Evolutionary conservation across 2,888 invertebrate species (phyloP), one percentile per base, ranked within the genome.

Genomic region (Prenolepis imparis): DNA sequence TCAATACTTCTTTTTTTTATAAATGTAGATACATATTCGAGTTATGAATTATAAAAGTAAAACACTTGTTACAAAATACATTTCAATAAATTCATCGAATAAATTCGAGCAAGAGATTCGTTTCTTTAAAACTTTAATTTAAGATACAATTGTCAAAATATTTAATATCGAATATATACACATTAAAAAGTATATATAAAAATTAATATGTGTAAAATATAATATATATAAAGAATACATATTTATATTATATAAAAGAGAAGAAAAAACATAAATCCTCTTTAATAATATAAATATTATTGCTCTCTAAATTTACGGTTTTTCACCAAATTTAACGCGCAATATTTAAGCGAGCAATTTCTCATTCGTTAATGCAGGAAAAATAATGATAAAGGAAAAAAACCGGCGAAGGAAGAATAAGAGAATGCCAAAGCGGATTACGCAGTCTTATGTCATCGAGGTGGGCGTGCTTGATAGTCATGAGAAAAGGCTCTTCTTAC

Each of bases 401-500:
- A 21, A 24, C n/a, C n/a, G 6, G 24, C 68, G 24, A 52, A 67
- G 21, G 21, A 48, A 77, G 32, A 39, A 63, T 52, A 39, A 57
- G 57, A 61, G 64, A 5, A 63, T 6, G 4, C 61, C 24, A 24
- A 57, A 48, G 64, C 44, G 63, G 83, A 81, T 84, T 82, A 82
- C 52, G 77, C 52, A 52, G 72, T 75, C 72, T 77, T 84, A 82
- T 61, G 52, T 77, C 75, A 75, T 57, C 63, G 68, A 44, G 32
- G 21, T 15, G 36, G 32, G 75, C 64, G 21, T 39, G 32, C 57
- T 85, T 78, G 68, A 3, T 68, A 83, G 74, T 83, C 83, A 68
- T 57, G 78, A 83, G 83, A 57, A 24, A 73, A 57, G 66, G 28
- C 52, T 67, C 32, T 41, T 77, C 74, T 73, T 66, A 52, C 52